Evolutionary conservation across 1,140 invertebrate genomes (phyloP), one percentile per base, ranked within the genome.

Genomic region (Lordiphosa clarofinis): DNA sequence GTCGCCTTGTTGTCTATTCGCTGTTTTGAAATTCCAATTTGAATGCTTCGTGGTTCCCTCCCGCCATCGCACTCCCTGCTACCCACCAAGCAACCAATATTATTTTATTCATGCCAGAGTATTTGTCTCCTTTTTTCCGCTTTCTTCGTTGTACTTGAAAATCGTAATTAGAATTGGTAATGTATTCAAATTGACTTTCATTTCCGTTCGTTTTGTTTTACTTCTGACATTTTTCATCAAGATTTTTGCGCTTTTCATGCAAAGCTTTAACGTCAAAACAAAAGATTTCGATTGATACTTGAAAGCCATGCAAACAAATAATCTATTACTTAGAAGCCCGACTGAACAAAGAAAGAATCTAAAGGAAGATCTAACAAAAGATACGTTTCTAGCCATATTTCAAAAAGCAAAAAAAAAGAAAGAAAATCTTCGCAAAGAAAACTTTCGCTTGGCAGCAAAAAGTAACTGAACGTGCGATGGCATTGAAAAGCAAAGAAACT

Each of bases 131-230:
- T 57, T 56, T 53, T 47, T 37, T 38, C 49, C 58, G 52, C 47
- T 47, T 53, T 53, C n/a, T 35, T 72, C 61, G 70, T 58, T 86
- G 73, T 78, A 73, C 79, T 84, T 84, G 79, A 84, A 84, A 84
- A 84, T 84, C 75, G 86, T 73, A 87, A 87, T 87, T 87, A 87
- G 86, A 87, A 87, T 87, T 87, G 86, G 68, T 86, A 87, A 87
- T 86, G 81, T 87, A 87, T 87, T 87, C 86, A 87, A 87, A 87
- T 87, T 86, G 78, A 87, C 79, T 87, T 87, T 87, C 79, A 87
- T 86, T 87, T 81, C 73, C 69, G 75, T 81, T 74, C 52, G 56
- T 39, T 71, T 73, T 68, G 67, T 67, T 67, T 69, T 72, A 48
- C 50, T 50, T 55, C 42, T 56, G 54, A 42, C 37, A 43, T 73